A percentile compares a stretch with the other conserved stretches of the same genome.
Conservation (phyloP, 1,140 invertebrate species). For the Rhysida immarginata region DNA sequence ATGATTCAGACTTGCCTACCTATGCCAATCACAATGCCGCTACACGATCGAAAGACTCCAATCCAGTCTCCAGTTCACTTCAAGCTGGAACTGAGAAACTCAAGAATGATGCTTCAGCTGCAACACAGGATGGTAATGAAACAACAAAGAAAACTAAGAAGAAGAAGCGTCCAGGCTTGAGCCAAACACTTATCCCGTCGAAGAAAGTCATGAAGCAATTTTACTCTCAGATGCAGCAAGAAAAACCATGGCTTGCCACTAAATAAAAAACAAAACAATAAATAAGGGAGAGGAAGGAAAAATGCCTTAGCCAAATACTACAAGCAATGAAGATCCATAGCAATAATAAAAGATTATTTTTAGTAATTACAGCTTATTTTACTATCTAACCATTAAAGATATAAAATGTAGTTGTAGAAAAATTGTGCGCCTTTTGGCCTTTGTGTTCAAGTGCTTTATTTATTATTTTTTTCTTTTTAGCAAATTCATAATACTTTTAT, state of each 20-base stretch:
- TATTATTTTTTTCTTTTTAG: too few relatives aligned
- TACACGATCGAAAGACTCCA: not conserved
- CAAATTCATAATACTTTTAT: too few relatives aligned
- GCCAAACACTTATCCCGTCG: slow-evolving; percentile 56
- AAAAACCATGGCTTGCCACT: slow-evolving; percentile 27
- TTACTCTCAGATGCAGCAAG: slow-evolving; percentile 39
- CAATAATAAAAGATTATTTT: too few relatives aligned
- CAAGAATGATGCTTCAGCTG: slow-evolving; percentile 33
- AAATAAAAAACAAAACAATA: too few relatives aligned
- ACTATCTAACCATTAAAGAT: too few relatives aligned
- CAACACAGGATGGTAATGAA: slow-evolving; percentile 20
- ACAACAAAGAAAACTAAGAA: slow-evolving; percentile 31
- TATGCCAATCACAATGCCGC: not conserved
- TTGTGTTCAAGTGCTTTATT: too few relatives aligned
- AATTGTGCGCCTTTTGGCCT: too few relatives aligned
- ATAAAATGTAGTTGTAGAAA: too few relatives aligned
- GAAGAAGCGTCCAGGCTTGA: slow-evolving; percentile 60
- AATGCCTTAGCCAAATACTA: too few relatives aligned
- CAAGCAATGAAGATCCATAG: too few relatives aligned
- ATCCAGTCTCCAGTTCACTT: not conserved
- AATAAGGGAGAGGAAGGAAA: too few relatives aligned
- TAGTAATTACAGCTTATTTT: too few relatives aligned
- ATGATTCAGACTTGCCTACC: slow-evolving; percentile 59
- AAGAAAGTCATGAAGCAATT: slow-evolving; percentile 72
- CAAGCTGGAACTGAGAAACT: slow-evolving; percentile 37